Conservation (phyloP, 2,888 invertebrate genomes). For the Hylaea fasciaria region DNA sequence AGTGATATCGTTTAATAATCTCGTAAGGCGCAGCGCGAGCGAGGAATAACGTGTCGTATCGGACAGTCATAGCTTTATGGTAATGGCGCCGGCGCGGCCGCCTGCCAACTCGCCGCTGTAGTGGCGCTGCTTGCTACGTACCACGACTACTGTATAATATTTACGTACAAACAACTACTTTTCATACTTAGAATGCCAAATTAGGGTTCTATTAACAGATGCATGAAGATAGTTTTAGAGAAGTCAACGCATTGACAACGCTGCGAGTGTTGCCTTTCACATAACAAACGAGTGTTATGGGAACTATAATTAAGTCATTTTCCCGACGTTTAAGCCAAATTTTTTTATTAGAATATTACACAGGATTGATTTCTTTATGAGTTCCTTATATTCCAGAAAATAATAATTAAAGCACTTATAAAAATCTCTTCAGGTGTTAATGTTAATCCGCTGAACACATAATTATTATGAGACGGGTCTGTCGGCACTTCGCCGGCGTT, state of each 20-base stretch:
- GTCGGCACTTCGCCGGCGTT: background rate
- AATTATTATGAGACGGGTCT: background rate
- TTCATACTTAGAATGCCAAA: too few relatives aligned
- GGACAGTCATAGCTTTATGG: background rate
- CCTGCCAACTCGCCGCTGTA: background rate
- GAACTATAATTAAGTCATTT: too few relatives aligned
- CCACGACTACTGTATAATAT: background rate
- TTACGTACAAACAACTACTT: background rate
- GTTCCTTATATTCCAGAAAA: background rate
- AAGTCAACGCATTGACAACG: too few relatives aligned
- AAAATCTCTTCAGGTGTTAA: background rate
- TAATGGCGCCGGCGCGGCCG: background rate
- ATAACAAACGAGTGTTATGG: too few relatives aligned
- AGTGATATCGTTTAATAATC: slow-evolving; percentile 3
- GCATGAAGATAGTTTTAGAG: too few relatives aligned
- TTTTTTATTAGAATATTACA: too few relatives aligned
- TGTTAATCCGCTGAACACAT: background rate
- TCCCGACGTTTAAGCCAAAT: too few relatives aligned
- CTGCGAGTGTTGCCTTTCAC: too few relatives aligned
- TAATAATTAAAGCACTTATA: background rate
- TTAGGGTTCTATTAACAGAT: too few relatives aligned
- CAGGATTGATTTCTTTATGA: too few relatives aligned
- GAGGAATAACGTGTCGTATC: background rate
- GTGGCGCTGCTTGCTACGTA: background rate
- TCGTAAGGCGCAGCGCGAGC: background rate